phyloP scores from a whole-genome alignment of 2,888 invertebrate species.

The Erpobdella octoculata region DNA sequence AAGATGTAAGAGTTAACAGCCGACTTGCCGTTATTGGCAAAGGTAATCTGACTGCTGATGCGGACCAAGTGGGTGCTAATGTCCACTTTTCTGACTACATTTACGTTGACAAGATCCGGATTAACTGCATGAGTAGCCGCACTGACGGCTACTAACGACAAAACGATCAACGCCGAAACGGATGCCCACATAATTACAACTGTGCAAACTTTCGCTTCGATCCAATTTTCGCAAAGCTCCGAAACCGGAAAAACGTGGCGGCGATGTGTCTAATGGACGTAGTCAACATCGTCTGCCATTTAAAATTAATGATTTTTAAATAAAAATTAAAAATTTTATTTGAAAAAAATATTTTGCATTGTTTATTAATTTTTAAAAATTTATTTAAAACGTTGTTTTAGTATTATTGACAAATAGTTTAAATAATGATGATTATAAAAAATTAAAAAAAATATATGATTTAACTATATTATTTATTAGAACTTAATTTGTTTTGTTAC shows the following conservation, averaged over 20 bases:
- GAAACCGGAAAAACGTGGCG: slow-evolving; percentile 22
- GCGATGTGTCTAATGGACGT: not conserved
- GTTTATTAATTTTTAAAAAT: too few relatives aligned
- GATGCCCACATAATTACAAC: not conserved
- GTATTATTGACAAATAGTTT: too few relatives aligned
- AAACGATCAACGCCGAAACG: not conserved
- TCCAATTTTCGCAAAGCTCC: too few relatives aligned
- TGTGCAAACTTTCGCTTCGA: not conserved
- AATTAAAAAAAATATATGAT: too few relatives aligned
- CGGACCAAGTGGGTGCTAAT: slow-evolving; percentile 80
- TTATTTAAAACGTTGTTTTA: too few relatives aligned
- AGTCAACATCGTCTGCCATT: not conserved
- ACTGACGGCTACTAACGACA: not conserved
- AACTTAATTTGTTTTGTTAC: too few relatives aligned
- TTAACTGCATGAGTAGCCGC: slow-evolving; percentile 25
- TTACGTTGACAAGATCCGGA: slow-evolving; percentile 53
- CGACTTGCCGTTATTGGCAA: slow-evolving; percentile 73
- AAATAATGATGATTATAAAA: too few relatives aligned
- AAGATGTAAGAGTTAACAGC: slow-evolving; percentile 66
- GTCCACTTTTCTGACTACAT: slow-evolving; percentile 78
- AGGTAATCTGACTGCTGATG: slow-evolving; percentile 67
- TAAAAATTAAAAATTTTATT: not conserved
- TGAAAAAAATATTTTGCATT: not conserved
- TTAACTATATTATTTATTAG: too few relatives aligned
- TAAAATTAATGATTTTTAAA: not conserved